Evolutionary conservation across 2,113 vertebrate genomes (phyloP).

Genomic region (Corynorhinus townsendii): DNA sequence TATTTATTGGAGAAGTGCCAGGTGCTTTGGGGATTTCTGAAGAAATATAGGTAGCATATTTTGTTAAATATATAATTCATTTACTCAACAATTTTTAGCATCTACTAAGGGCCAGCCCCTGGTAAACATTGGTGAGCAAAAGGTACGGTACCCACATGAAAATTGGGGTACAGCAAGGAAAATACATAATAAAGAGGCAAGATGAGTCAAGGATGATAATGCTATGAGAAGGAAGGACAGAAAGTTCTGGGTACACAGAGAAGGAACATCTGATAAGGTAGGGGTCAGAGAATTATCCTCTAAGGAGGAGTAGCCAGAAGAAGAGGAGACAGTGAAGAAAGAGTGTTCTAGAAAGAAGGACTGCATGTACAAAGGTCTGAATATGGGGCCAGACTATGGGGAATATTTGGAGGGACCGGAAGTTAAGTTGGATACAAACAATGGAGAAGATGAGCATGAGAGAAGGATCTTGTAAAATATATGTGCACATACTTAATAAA

Average conservation of each 20-base stretch:
- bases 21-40: constrained; percentile 6
- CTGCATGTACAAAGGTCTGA: not conserved
- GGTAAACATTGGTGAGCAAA: not conserved
- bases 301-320: not conserved
- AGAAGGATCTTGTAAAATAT: not conserved
- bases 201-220: not conserved
- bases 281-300: not conserved
- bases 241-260: not conserved
- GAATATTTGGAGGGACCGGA: not conserved
- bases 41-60: not conserved
- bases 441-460: not conserved
- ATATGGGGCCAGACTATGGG: not conserved
- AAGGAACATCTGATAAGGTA: not conserved
- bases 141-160: not conserved
- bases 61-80: constrained; percentile 13
- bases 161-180: not conserved
- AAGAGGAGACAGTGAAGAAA: not conserved
- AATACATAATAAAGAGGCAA: not conserved
- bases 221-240: not conserved
- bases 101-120: not conserved
- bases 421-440: not conserved
- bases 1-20: constrained; percentile 18
- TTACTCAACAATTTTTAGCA: not conserved
- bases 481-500: not conserved
- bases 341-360: not conserved